Evolutionary conservation across 2,797 vertebrate genomes (phyloP).

Genomic region (Cheirogaleus major): DNA sequence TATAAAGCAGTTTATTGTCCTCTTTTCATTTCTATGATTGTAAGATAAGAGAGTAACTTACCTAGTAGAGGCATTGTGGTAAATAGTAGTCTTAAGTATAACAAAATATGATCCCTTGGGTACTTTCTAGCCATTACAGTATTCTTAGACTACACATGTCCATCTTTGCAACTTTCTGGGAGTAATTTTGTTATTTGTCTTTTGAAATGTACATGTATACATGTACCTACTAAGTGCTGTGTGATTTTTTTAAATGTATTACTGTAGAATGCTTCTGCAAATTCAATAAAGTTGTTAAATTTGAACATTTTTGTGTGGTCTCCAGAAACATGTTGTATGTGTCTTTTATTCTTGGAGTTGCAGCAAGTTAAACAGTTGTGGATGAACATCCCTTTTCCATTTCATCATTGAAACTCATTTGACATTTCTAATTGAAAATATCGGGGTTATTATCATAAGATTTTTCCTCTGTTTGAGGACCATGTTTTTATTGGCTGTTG

Average conservation of each 20-base stretch:
- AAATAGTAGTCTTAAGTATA: constrained; percentile 30
- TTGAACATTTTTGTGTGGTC: constrained; percentile 79
- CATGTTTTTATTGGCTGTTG: constrained; percentile 36
- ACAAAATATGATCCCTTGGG: constrained; percentile 7
- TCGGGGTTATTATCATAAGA: background rate
- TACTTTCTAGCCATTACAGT: background rate
- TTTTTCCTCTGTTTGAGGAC: constrained; percentile 35
- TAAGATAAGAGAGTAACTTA: constrained; percentile 59
- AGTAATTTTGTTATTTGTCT: constrained; percentile 68
- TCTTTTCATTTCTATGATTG: constrained; percentile 59
- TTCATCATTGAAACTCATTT: constrained; percentile 57
- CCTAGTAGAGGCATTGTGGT: constrained; percentile 39
- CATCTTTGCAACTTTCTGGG: constrained; percentile 57
- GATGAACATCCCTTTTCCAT: constrained; percentile 37
- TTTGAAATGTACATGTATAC: constrained; percentile 77
- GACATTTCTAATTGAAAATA: constrained; percentile 30
- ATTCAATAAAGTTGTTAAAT: constrained; percentile 81
- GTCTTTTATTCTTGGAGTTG: constrained; percentile 76
- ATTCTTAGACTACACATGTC: constrained; percentile 45
- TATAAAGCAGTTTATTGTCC: constrained; percentile 62
- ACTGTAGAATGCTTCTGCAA: constrained; percentile 77
- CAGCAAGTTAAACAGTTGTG: constrained; percentile 46
- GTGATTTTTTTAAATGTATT: constrained; percentile 71
- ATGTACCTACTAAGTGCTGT: constrained; percentile 76
- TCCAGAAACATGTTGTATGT: constrained; percentile 78